A percentile compares a stretch with the other conserved stretches of the same genome.
phyloP scores from a whole-genome alignment of 2,888 invertebrate species.

The Dynastes hyllus region DNA sequence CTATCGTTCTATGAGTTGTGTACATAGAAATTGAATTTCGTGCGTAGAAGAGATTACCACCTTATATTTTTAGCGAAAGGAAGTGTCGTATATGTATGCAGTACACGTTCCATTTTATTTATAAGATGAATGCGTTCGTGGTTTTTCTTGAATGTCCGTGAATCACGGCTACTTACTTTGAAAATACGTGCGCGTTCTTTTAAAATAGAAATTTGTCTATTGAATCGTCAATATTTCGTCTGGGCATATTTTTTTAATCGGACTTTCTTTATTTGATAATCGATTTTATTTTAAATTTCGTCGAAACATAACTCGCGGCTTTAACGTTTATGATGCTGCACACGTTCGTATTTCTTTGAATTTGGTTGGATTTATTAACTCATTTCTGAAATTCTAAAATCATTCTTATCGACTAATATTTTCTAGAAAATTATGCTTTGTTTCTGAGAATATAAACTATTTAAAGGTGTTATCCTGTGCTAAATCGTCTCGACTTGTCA shows the following conservation, averaged over 20 bases:
- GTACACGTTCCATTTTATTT: constrained; percentile 36
- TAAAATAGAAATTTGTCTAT: constrained; percentile 32
- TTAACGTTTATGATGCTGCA: too few species aligned
- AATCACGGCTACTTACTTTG: constrained; percentile 28
- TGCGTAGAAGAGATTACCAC: constrained; percentile 7
- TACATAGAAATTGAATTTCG: constrained; percentile 9
- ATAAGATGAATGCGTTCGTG: constrained; percentile 34
- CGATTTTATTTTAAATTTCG: too few species aligned
- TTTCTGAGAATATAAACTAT: too few species aligned
- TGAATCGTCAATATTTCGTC: not conserved
- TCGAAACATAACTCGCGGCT: too few species aligned
- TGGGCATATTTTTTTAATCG: not conserved
- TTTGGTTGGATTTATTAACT: too few species aligned
- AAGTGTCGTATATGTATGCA: constrained; percentile 36
- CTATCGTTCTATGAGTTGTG: not conserved
- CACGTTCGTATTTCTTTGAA: too few species aligned
- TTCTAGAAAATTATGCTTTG: too few species aligned
- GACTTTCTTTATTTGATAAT: too few species aligned
- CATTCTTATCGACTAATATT: too few species aligned
- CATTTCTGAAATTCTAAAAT: too few species aligned
- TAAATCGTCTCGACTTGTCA: too few species aligned
- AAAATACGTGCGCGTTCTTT: constrained; percentile 13
- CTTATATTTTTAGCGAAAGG: constrained; percentile 37
- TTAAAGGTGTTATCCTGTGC: too few species aligned
- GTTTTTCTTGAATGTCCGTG: constrained; percentile 37